Conservation (phyloP, 1,140 invertebrate genomes). For the Potamilus streckersoni region DNA sequence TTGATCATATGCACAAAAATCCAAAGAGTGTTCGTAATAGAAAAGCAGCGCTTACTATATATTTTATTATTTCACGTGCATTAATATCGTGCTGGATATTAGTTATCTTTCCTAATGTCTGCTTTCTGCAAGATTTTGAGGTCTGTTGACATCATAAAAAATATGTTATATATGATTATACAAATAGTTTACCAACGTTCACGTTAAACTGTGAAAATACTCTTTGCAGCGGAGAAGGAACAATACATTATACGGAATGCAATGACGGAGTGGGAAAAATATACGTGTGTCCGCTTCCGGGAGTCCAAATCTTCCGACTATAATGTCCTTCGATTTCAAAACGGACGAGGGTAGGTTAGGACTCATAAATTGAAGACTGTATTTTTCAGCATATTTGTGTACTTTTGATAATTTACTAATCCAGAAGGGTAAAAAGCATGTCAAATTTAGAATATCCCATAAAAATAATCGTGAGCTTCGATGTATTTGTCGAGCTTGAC, state of each 20-base stretch:
- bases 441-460: too few relatives aligned
- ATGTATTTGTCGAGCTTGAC: too few relatives aligned
- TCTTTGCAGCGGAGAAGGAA: constrained; percentile 50
- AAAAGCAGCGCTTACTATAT: background rate
- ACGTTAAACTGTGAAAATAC: background rate
- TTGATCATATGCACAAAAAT: too few relatives aligned
- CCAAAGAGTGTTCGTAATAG: too few relatives aligned
- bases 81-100: background rate
- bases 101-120: background rate
- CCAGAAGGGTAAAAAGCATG: too few relatives aligned
- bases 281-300: constrained; percentile 59
- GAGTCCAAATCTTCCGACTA: constrained; percentile 36
- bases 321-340: constrained; percentile 56
- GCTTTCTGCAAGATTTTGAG: background rate
- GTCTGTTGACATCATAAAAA: constrained; percentile 2
- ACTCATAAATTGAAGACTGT: background rate
- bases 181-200: background rate
- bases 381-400: background rate
- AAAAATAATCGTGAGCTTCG: too few relatives aligned
- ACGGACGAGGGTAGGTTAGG: constrained; percentile 54
- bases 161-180: background rate
- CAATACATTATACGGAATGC: constrained; percentile 52
- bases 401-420: too few relatives aligned
- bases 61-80: background rate
- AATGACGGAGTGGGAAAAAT: constrained; percentile 61